Base-by-base conservation (phyloP, 2,113 vertebrate genomes). In the Polypterus bichir region DNA sequence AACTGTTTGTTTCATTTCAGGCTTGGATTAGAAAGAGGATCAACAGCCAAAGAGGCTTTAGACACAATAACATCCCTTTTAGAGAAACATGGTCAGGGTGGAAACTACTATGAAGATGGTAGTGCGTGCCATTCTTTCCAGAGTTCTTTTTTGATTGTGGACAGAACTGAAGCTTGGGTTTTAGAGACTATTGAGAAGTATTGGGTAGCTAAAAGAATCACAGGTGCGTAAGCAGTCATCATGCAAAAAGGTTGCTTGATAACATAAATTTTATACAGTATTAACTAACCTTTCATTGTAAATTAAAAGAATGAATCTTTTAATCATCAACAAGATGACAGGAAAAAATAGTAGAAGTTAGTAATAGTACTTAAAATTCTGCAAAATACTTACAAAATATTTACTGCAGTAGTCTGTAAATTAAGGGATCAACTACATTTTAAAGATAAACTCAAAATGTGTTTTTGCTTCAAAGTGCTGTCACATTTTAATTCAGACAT, bases 181-280 rank as follows among this genome's bases (percentile, higher is more conserved):
- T 65, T 89, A 4, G 88, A 89, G 72, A 89, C 88, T 1, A 62
- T 81, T 47, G 88, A 84, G 47, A 87, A 82, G 66, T 86, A 83
- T 55, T 89, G 88, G 88, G 88, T 86, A 63, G 88, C 88, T 2
- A 79, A 88, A 73, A 86, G 73, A 71, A 71, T 84, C 62, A 83
- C 83, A 77, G 87, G 88, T 89, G 64, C 64, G 83, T 64, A 67
- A 56, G 47, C 3, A 45, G 46, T 8, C 47, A 66, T 5, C 44
- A 4, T 53, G 45, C 52, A 9, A 3, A 2, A 27, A 27, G 2
- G 27, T 27, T 27, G 27, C 27, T 2, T 27, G 27, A 27, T 27
- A 27, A 27, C 27, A 27, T 27, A 27, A 1, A 27, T 27, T 27
- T 27, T 27, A 27, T 27, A 27, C 27, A 27, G 27, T 27, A 6